phyloP scores from a whole-genome alignment of 2,113 vertebrate species.

The Ancistrus triradiatus region DNA sequence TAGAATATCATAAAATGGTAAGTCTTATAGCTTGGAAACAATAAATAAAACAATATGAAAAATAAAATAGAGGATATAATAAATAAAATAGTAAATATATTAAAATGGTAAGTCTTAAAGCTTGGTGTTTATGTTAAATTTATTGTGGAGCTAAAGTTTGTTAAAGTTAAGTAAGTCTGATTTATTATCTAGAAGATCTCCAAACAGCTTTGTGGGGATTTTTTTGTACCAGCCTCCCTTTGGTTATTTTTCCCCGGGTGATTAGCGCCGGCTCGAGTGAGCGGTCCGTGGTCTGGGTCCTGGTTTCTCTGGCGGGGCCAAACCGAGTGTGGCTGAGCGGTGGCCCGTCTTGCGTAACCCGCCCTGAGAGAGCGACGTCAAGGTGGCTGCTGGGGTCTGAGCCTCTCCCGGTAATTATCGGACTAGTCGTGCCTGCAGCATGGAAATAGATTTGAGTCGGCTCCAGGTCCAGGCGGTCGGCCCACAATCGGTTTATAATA shows the following conservation, averaged over 20 bases:
- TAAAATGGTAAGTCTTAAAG: no score
- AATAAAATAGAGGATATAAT: no score
- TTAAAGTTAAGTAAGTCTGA: no score
- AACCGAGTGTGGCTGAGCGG: conserved; percentile 57
- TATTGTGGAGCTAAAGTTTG: no score
- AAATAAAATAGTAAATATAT: no score
- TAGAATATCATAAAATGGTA: no score
- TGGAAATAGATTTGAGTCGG: conserved; percentile 68
- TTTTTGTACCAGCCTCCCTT: background rate
- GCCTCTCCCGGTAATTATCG: conserved; percentile 70
- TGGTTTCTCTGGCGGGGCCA: conserved; percentile 14
- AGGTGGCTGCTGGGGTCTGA: conserved; percentile 69
- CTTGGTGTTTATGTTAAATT: no score
- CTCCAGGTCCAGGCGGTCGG: conserved; percentile 60
- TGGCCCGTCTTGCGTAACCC: conserved; percentile 61
- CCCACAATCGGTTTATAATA: conserved; percentile 73
- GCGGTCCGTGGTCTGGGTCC: background rate
- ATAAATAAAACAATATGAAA: no score
- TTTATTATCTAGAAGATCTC: no score
- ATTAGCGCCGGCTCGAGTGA: conserved; percentile 46
- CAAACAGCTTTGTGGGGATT: background rate
- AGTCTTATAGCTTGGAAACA: no score
- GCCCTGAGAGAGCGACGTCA: conserved; percentile 72
- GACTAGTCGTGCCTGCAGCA: conserved; percentile 62
- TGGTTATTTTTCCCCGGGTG: conserved; percentile 25